Evolutionary conservation across 2,797 vertebrate genomes (phyloP).

Genomic region (Liparis tanakae): DNA sequence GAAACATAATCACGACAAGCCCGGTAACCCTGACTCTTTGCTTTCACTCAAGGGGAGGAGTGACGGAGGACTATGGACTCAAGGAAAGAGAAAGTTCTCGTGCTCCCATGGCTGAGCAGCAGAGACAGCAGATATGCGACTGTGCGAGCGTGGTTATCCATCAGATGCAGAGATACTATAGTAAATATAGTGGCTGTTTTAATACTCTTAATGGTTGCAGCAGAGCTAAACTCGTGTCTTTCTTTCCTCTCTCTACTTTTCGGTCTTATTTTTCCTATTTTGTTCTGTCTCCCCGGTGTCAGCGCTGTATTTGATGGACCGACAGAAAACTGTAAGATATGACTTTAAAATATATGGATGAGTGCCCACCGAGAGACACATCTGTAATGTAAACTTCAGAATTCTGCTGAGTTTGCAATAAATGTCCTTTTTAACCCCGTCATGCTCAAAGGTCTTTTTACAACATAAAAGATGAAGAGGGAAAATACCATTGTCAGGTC

Average conservation of each 20-base stretch:
- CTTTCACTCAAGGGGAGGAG: constrained; percentile 45
- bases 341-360: constrained; percentile 59
- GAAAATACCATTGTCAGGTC: constrained; percentile 18
- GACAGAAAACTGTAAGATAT: constrained; percentile 48
- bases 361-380: constrained; percentile 50
- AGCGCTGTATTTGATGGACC: constrained; percentile 59
- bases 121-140: constrained; percentile 21
- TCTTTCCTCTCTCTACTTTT: neutral
- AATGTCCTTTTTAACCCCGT: constrained; percentile 47
- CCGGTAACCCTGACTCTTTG: constrained; percentile 57
- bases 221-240: neutral
- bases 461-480: neutral
- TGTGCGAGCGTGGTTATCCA: constrained; percentile 34
- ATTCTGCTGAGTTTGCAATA: constrained; percentile 58
- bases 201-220: neutral
- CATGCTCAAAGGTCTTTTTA: constrained; percentile 21
- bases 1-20: constrained; percentile 61
- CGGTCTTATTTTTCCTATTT: constrained; percentile 6
- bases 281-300: constrained; percentile 24
- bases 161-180: constrained; percentile 21
- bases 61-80: constrained; percentile 21
- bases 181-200: constrained; percentile 20
- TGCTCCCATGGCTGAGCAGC: constrained; percentile 9
- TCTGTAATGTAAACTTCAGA: constrained; percentile 52
- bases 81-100: constrained; percentile 52